A percentile compares a stretch with the other conserved stretches of the same genome.
These are phyloP conservation scores for Drosophila azteca DNA, from an alignment of 1,140 invertebrate species.

Conservation along the genomic window DNA sequence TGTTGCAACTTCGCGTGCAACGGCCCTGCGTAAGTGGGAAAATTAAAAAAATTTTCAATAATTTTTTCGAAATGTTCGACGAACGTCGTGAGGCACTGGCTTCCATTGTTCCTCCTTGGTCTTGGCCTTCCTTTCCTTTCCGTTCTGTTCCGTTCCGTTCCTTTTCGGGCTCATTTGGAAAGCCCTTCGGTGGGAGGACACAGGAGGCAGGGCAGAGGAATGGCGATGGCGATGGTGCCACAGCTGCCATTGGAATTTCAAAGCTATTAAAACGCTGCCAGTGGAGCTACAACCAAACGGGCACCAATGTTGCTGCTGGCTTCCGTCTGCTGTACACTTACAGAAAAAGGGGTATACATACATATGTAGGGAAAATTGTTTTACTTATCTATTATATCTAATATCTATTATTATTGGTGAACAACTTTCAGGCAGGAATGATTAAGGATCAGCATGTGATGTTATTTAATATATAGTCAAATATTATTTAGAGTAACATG, in stretches of 20 bases:
- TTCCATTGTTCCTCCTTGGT: conserved; percentile 22
- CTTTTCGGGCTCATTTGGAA: conserved; percentile 51
- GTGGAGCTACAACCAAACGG: conserved; percentile 75
- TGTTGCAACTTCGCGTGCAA: conserved; percentile 55
- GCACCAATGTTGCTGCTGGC: conserved; percentile 48
- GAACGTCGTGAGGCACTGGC: conserved; percentile 40
- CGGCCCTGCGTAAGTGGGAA: conserved; percentile 60
- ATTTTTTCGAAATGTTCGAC: conserved; percentile 79
- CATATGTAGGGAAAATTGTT: not conserved
- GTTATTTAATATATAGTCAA: too few relatives aligned
- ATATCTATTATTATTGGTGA: too few relatives aligned
- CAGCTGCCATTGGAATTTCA: conserved; percentile 83
- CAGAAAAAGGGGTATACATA: conserved; percentile 24
- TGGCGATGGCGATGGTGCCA: conserved; percentile 48
- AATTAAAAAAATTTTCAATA: conserved; percentile 80
- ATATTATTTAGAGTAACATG: too few relatives aligned
- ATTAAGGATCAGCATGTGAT: too few relatives aligned
- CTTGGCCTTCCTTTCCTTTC: not conserved
- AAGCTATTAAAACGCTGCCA: conserved; percentile 83
- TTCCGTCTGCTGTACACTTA: conserved; percentile 29
- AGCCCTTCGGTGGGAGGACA: conserved; percentile 34
- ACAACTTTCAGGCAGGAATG: not conserved
- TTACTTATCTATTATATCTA: too few relatives aligned
- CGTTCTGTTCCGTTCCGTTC: not conserved
- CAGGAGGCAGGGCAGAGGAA: conserved; percentile 9